Conservation (phyloP, 64 coral and sea anemone genomes). For the Trachythela sp. region DNA sequence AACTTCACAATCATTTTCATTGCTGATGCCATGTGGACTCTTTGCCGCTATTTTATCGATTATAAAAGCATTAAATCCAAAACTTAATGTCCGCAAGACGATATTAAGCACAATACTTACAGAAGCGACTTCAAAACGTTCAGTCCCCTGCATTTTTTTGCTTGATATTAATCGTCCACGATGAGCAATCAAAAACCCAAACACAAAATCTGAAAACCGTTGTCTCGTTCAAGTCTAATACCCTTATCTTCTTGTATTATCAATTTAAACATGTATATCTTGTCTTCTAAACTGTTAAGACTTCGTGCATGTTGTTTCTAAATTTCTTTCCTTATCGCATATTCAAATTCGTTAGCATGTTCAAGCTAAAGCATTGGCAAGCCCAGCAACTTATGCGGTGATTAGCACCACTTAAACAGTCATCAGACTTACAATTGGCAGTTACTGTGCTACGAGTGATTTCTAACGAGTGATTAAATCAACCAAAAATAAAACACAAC, state of each 20-base stretch:
- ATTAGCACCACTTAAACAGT: background rate
- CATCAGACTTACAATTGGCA: background rate
- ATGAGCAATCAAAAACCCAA: background rate
- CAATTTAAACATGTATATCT: background rate
- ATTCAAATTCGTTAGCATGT: background rate
- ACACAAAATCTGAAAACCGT: background rate
- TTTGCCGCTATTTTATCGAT: too few relatives aligned
- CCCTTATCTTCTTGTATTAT: background rate
- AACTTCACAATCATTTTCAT: too few relatives aligned
- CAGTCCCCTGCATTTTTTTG: background rate
- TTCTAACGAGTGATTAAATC: background rate
- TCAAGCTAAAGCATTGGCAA: background rate
- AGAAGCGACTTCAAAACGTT: background rate
- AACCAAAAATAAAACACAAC: background rate
- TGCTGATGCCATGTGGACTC: too few relatives aligned
- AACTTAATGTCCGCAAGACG: background rate
- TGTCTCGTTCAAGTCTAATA: background rate
- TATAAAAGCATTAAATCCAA: too few relatives aligned
- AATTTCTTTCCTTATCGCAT: background rate
- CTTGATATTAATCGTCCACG: background rate
- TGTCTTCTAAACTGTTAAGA: background rate
- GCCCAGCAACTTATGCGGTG: background rate
- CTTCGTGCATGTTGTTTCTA: background rate
- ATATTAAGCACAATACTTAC: background rate
- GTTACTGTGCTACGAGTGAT: background rate